Percentiles rank a stretch among this genome's conserved stretches.
Conservation (phyloP, 2,888 invertebrate genomes). For the Blastobasis adustella region DNA sequence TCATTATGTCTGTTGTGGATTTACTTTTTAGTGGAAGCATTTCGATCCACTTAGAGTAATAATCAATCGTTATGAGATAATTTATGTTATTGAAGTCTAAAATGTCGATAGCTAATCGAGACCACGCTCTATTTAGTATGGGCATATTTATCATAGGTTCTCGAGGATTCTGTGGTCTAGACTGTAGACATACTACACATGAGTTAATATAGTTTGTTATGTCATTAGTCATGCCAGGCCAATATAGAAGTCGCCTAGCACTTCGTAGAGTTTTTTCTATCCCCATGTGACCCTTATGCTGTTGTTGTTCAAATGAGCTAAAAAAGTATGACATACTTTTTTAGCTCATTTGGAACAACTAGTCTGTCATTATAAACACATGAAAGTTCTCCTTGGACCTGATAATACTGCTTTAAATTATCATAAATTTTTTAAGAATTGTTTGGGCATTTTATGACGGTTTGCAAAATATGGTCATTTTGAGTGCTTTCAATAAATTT, state of each 20-base stretch:
- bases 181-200: not conserved
- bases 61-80: not conserved
- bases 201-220: not conserved
- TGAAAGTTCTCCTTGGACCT: too few species aligned
- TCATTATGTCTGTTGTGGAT: not conserved
- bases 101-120: not conserved
- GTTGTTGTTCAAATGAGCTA: too few species aligned
- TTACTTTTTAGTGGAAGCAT: not conserved
- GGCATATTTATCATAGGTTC: not conserved
- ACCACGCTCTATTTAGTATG: not conserved
- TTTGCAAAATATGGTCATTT: too few species aligned
- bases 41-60: not conserved
- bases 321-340: too few species aligned
- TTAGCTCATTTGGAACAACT: too few species aligned
- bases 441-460: too few species aligned
- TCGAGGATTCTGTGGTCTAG: not conserved
- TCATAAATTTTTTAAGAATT: too few species aligned
- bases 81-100: not conserved
- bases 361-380: too few species aligned
- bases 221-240: not conserved
- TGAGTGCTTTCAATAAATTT: too few species aligned
- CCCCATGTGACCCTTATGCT: not conserved
- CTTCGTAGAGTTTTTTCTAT: not conserved
- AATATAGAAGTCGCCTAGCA: not conserved
- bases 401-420: too few species aligned